Conservation (phyloP, 2,888 invertebrate species). For the Lochmaea crataegi region DNA sequence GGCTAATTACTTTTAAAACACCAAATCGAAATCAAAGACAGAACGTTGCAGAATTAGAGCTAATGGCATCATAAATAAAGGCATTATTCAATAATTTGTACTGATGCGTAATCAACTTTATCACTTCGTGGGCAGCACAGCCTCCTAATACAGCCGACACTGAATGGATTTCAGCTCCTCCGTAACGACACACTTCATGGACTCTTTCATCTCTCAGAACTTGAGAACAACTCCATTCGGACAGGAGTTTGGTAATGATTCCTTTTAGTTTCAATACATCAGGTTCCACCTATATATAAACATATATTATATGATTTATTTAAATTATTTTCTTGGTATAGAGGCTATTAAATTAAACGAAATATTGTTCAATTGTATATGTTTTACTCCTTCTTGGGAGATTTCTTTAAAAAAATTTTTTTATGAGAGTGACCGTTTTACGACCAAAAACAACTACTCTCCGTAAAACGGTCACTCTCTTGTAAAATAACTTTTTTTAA, state of each 20-base stretch:
- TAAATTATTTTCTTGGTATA: no score
- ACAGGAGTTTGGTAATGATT: conserved; percentile 75
- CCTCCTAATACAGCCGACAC: conserved; percentile 90
- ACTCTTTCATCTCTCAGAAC: conserved; percentile 87
- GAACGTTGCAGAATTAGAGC: conserved; percentile 85
- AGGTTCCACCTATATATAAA: conserved; percentile 61
- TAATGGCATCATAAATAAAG: conserved; percentile 94
- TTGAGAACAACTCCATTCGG: conserved; percentile 87
- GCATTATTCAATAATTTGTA: conserved; percentile 97
- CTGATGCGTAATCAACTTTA: conserved; percentile 95
- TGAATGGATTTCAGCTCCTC: conserved; percentile 94
- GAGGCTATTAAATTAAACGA: no score
- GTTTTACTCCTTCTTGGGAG: no score
- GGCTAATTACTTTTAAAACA: background rate
- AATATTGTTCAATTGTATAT: no score
- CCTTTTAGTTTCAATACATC: conserved; percentile 90
- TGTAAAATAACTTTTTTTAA: no score
- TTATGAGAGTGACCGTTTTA: no score
- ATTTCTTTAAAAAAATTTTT: no score
- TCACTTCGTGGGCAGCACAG: conserved; percentile 94
- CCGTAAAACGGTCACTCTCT: no score
- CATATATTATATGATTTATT: background rate
- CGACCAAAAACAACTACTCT: no score
- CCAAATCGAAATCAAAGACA: conserved; percentile 70
- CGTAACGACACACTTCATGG: conserved; percentile 93